Percentiles rank a stretch among this genome's conserved stretches.
Conservation (phyloP, 2,888 invertebrate genomes). For the Archips crataeganus region DNA sequence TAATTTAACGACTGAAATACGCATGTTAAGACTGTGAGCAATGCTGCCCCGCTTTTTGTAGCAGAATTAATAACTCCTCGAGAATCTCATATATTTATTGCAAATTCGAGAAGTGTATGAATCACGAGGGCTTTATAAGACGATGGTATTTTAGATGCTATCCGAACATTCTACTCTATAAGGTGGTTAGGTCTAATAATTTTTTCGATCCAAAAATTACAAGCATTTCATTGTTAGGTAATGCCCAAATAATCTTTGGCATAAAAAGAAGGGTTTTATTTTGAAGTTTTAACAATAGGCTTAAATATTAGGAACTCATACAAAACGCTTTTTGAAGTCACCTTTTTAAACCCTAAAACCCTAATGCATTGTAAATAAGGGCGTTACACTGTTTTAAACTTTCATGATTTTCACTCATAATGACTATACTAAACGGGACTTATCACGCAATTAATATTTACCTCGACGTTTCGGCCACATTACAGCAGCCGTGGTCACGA, state of each 20-base stretch:
- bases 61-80: constrained; percentile 41
- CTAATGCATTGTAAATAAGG: too few relatives aligned
- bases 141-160: constrained; percentile 21
- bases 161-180: neutral
- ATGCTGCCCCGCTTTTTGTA: constrained; percentile 42
- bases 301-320: too few relatives aligned
- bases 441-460: too few relatives aligned
- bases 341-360: too few relatives aligned
- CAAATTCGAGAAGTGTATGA: constrained; percentile 11
- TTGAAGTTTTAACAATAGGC: too few relatives aligned
- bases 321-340: too few relatives aligned
- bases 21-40: constrained; percentile 24
- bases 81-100: constrained; percentile 43
- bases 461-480: too few relatives aligned
- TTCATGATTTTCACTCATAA: too few relatives aligned
- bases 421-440: too few relatives aligned
- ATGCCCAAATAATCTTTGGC: neutral
- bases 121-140: neutral
- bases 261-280: neutral
- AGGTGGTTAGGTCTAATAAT: neutral
- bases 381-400: too few relatives aligned
- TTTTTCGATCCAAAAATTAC: neutral
- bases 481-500: too few relatives aligned
- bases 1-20: constrained; percentile 5
- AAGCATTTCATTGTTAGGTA: neutral